phyloP scores from a whole-genome alignment of 2,797 vertebrate genomes.

The Arctocebus calabarensis region DNA sequence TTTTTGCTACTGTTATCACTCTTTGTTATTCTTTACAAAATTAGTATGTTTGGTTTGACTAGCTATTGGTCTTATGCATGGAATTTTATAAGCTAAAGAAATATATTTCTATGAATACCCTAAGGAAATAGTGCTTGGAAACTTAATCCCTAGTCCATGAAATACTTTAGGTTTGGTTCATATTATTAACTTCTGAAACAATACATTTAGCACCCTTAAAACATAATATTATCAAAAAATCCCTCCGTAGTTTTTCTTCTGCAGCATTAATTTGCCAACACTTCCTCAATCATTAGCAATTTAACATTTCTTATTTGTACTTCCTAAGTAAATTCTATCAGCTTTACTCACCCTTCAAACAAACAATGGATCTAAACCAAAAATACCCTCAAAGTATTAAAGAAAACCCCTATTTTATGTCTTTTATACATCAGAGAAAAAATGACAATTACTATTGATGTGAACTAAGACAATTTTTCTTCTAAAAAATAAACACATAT shows the following conservation, averaged over 20 bases:
- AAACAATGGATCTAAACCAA: conserved; percentile 32
- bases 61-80: not conserved
- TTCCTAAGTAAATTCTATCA: conserved; percentile 19
- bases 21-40: not conserved
- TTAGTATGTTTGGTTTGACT: not conserved
- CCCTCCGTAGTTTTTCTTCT: conserved; percentile 18
- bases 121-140: not conserved
- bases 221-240: not conserved
- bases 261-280: conserved; percentile 47
- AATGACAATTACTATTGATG: conserved; percentile 52
- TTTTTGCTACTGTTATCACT: not conserved
- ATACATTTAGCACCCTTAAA: not conserved
- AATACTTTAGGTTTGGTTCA: not conserved
- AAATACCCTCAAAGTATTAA: conserved; percentile 43
- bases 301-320: conserved; percentile 60
- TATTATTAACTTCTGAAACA: not conserved
- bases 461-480: conserved; percentile 23
- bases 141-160: not conserved
- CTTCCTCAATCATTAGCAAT: conserved; percentile 60
- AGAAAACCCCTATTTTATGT: not conserved
- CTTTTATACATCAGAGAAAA: conserved; percentile 52
- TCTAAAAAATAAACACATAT: not conserved
- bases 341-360: conserved; percentile 33
- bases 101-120: not conserved
- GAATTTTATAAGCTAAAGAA: conserved; percentile 28